A percentile compares a stretch with the other conserved stretches of the same genome.
These are phyloP conservation scores for Prunella fulvescens DNA, from an alignment of 2,113 vertebrate genomes.

Conservation along the genomic window DNA sequence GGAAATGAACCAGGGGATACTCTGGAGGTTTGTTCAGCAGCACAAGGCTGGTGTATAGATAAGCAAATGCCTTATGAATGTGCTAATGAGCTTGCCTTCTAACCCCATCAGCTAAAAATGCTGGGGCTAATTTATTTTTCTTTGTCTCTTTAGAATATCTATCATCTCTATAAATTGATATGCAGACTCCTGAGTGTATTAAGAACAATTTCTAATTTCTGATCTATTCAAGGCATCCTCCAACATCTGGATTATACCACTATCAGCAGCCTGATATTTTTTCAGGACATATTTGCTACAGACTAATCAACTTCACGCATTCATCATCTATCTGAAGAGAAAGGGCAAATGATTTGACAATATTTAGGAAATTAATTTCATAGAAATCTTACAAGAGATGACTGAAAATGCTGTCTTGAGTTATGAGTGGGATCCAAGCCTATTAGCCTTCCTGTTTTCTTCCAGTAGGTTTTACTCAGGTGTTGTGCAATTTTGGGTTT, in stretches of 20 bases:
- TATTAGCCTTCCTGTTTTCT: neutral
- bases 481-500: neutral
- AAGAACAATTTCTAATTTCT: neutral
- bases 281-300: neutral
- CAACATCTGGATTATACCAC: neutral
- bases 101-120: neutral
- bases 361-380: neutral
- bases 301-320: neutral
- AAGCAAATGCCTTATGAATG: slow-evolving; percentile 37
- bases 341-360: neutral
- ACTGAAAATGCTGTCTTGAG: neutral
- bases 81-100: slow-evolving; percentile 35
- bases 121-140: slow-evolving; percentile 6
- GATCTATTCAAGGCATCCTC: neutral
- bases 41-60: slow-evolving; percentile 6
- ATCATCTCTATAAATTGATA: neutral
- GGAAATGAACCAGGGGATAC: slow-evolving; percentile 23
- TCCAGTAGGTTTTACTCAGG: neutral
- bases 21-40: neutral
- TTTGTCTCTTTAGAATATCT: neutral
- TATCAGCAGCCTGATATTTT: neutral
- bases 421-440: neutral
- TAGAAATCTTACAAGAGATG: neutral
- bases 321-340: neutral
- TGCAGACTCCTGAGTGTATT: neutral